Percentiles rank a stretch among this genome's conserved stretches.
Evolutionary conservation across 2,113 vertebrate genomes (phyloP).

Genomic region (Erythrolamprus reginae): DNA sequence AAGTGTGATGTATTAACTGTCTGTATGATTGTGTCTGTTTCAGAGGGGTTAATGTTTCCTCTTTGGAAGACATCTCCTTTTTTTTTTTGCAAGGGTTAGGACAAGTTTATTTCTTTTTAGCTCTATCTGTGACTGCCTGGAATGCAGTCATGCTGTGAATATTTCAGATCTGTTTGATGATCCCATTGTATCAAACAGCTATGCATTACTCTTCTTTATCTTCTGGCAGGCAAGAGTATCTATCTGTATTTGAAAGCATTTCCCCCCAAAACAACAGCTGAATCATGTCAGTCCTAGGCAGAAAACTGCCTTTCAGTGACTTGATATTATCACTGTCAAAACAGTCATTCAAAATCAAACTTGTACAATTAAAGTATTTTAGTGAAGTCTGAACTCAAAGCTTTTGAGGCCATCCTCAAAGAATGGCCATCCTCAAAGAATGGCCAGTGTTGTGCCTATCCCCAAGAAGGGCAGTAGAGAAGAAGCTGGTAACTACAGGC

Average conservation of each 20-base stretch:
- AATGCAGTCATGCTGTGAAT: slow-evolving; percentile 25
- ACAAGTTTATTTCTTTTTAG: slow-evolving; percentile 21
- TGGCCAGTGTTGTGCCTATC: too few relatives aligned
- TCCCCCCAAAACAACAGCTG: neutral
- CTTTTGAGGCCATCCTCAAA: too few relatives aligned
- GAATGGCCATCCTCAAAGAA: too few relatives aligned
- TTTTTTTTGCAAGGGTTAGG: neutral
- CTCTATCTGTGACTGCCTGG: slow-evolving; percentile 8
- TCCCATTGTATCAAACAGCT: slow-evolving; percentile 19
- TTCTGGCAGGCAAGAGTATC: slow-evolving; percentile 22
- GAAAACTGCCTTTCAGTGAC: slow-evolving; percentile 4
- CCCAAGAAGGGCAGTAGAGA: too few relatives aligned
- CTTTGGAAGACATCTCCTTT: neutral
- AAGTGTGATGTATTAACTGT: neutral
- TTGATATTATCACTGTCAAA: neutral
- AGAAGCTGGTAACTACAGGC: too few relatives aligned
- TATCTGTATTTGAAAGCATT: neutral
- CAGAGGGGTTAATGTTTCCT: neutral
- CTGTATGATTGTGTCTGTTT: neutral
- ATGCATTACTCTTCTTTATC: slow-evolving; percentile 17
- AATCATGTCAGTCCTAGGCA: neutral
- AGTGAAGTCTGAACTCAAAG: neutral
- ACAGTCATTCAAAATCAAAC: neutral
- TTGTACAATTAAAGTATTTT: neutral
- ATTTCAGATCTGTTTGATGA: neutral